Percentiles rank a stretch among this genome's conserved stretches.
Conservation (phyloP, 1,140 invertebrate species). For the Heliconius himera region DNA sequence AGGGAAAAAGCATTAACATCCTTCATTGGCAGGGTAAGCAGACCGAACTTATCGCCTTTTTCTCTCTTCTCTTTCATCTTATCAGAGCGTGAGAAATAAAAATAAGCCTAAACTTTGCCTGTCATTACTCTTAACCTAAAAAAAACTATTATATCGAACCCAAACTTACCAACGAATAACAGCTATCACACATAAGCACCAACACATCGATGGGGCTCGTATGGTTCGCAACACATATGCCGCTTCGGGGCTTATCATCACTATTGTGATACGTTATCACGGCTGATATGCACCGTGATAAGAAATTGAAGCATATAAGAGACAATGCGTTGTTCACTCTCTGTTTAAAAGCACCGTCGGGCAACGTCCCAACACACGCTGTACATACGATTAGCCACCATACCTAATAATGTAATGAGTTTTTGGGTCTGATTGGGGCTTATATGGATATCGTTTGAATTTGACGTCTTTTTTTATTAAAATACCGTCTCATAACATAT, state of each 20-base stretch:
- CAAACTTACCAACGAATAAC: slow-evolving; percentile 94
- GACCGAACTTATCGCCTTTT: too few relatives aligned
- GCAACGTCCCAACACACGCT: slow-evolving; percentile 91
- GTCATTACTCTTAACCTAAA: background rate
- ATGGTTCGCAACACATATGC: slow-evolving; percentile 99
- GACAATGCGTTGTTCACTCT: slow-evolving; percentile 90
- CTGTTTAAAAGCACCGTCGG: slow-evolving; percentile 89
- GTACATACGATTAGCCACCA: slow-evolving; percentile 92
- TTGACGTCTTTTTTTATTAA: slow-evolving; percentile 4
- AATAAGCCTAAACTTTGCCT: background rate
- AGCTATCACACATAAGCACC: slow-evolving; percentile 98
- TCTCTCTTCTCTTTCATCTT: too few relatives aligned
- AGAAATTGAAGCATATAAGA: slow-evolving; percentile 93
- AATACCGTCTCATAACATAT: background rate
- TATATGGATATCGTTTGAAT: background rate
- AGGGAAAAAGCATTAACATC: too few relatives aligned
- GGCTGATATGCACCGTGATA: slow-evolving; percentile 93
- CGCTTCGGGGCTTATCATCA: slow-evolving; percentile 87
- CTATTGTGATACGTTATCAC: slow-evolving; percentile 95
- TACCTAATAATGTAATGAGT: slow-evolving; percentile 81
- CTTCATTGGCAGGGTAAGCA: too few relatives aligned
- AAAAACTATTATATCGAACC: background rate
- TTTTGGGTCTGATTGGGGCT: background rate
- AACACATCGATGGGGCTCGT: slow-evolving; percentile 99
- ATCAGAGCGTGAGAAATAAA: too few relatives aligned